Percentiles rank a stretch among this genome's conserved stretches.
phyloP scores from a whole-genome alignment of 2,113 vertebrate species.

The Clarias macrocephalus region DNA sequence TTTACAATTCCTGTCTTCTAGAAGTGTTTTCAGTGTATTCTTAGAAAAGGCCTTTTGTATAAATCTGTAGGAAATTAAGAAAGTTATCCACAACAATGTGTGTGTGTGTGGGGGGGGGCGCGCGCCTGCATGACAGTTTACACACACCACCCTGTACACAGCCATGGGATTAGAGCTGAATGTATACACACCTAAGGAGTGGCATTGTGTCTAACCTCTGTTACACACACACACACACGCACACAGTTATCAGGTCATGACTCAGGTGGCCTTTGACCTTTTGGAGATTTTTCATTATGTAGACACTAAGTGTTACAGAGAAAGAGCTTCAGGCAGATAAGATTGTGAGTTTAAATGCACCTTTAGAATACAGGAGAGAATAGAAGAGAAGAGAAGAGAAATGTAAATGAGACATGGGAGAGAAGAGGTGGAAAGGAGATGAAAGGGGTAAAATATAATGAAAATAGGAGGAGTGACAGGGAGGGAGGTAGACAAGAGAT shows the following conservation, averaged over 20 bases:
- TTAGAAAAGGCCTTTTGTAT: neutral
- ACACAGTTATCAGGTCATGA: neutral
- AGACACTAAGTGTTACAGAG: neutral
- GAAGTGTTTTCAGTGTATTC: neutral
- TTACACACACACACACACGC: neutral
- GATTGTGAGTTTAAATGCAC: neutral
- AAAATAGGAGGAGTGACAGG: neutral
- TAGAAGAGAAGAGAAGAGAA: neutral
- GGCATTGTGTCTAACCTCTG: conserved; percentile 5
- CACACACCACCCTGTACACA: conserved; percentile 45
- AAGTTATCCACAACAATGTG: neutral
- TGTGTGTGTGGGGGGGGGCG: too few species aligned
- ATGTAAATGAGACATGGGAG: neutral
- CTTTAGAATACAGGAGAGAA: neutral
- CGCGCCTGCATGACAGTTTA: neutral
- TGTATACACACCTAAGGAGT: neutral
- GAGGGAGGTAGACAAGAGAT: neutral
- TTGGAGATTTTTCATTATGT: conserved; percentile 11
- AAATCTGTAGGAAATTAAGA: neutral
- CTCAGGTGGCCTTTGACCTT: neutral
- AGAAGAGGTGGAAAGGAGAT: neutral
- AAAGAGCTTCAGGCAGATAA: neutral
- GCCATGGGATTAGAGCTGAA: neutral
- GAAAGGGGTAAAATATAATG: neutral
- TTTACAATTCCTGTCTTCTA: neutral